Base-by-base conservation (phyloP, 2,113 vertebrate species). In the Nothocercus julius region DNA sequence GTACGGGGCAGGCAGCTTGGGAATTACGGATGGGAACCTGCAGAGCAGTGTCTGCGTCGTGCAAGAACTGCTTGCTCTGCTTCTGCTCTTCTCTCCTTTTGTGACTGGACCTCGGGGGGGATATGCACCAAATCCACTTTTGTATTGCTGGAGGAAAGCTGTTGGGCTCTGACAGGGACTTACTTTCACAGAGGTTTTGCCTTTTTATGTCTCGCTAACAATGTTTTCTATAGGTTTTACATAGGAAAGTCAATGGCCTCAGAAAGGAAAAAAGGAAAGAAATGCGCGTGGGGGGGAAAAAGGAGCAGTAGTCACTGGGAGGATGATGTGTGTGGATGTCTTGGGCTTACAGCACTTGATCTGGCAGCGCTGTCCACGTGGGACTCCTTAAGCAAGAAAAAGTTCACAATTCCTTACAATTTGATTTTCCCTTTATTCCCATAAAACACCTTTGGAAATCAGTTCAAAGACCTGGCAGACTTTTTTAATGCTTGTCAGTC, bases 401-500 rank as follows among this genome's bases (percentile, higher is more conserved):
- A 90, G 77, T 92, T 90, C 66, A 38, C 1, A 0, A 5, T 88
- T 94, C 47, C 8, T 8, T 49, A 89, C 61, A 90, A 90, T 77
- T 95, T 89, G 44, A 49, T 86, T 36, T 82, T 93, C 68, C 34
- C 42, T 86, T 93, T 87, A 45, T 87, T 93, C 82, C 85, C 8
- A 0, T 90, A 69, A 94, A 93, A 77, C 47, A 68, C 61, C 64
- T 85, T 75, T 83, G 64, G 84, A 83, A 95, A 90, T 86, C 87
- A 32, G 66, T 92, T 95, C 87, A 94, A 89, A 96, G 91, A 19
- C 70, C 64, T 36, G 63, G 74, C 45, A 93, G 75, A 75, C 61
- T 90, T 90, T 3, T 14, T 96, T 92, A 78, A 75, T 19, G 25
- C 86, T 89, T 96, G 94, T 91, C 87, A 93, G 80, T 93, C 92